phyloP scores from a whole-genome alignment of 1,140 invertebrate genomes.

The Platyura marginata region DNA sequence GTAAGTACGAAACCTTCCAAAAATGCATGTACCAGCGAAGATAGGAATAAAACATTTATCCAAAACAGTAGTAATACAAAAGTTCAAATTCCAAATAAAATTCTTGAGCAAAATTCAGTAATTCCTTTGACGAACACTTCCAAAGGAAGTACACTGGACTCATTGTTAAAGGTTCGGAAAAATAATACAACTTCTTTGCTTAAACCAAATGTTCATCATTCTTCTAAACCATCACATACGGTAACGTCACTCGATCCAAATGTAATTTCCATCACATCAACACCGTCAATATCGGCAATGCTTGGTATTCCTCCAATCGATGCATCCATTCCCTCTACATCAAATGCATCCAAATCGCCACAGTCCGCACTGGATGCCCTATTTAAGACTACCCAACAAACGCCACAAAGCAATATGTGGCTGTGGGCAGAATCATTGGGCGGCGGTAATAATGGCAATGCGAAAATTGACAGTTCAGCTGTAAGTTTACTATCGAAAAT shows the following conservation, averaged over 20 bases:
- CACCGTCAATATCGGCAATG: not conserved
- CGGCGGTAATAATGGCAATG: slow-evolving; percentile 4
- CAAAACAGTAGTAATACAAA: no score
- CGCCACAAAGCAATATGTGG: not conserved
- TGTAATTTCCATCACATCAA: not conserved
- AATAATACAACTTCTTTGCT: not conserved
- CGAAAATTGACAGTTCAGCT: not conserved
- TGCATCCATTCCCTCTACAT: not conserved
- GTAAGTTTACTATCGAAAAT: slow-evolving; percentile 40
- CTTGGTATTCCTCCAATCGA: not conserved
- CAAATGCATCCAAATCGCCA: not conserved
- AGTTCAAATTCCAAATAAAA: slow-evolving; percentile 4
- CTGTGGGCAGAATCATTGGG: not conserved
- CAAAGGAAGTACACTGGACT: not conserved
- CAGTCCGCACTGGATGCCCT: not conserved
- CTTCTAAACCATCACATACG: not conserved
- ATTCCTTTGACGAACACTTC: not conserved
- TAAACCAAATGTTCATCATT: not conserved
- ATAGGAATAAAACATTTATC: no score
- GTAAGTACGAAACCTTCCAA: no score
- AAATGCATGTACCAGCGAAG: no score
- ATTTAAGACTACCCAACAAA: not conserved
- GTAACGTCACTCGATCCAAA: not conserved
- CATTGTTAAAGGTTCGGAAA: not conserved
- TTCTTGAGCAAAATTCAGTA: slow-evolving; percentile 4